A percentile compares a stretch with the other conserved stretches of the same genome.
Evolutionary conservation across 2,888 invertebrate species (phyloP).

Genomic region (Malacosoma neustria): DNA sequence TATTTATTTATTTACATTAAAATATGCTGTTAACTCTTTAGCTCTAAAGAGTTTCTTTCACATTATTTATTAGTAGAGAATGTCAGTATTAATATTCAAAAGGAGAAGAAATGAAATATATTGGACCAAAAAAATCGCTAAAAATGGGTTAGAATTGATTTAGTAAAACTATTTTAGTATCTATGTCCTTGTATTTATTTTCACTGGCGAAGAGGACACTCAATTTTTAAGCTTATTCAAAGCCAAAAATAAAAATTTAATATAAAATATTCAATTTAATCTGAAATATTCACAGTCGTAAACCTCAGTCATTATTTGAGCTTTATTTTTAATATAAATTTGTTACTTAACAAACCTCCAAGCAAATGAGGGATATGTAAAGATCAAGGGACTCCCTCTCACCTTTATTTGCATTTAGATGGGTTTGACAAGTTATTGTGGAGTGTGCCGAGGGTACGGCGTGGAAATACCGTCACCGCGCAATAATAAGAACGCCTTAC

Average conservation of each 20-base stretch:
- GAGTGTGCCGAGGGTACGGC: slow-evolving; percentile 14
- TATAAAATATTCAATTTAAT: not conserved
- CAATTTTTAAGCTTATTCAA: not conserved
- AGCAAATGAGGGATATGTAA: slow-evolving; percentile 59
- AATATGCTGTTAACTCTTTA: too few species aligned
- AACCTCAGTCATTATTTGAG: not conserved
- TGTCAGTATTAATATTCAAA: too few species aligned
- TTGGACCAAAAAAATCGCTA: too few species aligned
- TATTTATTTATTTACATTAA: too few species aligned
- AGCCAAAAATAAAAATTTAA: not conserved
- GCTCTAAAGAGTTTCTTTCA: too few species aligned
- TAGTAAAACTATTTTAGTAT: too few species aligned
- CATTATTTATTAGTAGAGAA: too few species aligned
- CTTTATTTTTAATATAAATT: not conserved
- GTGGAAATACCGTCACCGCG: not conserved
- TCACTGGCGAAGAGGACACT: too few species aligned
- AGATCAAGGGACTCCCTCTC: slow-evolving; percentile 49
- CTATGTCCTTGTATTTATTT: too few species aligned
- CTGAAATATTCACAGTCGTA: not conserved
- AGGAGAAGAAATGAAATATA: too few species aligned
- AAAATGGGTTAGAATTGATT: too few species aligned
- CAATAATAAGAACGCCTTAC: not conserved
- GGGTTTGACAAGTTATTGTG: slow-evolving; percentile 55
- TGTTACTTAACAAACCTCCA: slow-evolving; percentile 26
- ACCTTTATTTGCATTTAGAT: slow-evolving; percentile 64